Conservation (phyloP, 2,113 vertebrate species). For the Morone chrysops region DNA sequence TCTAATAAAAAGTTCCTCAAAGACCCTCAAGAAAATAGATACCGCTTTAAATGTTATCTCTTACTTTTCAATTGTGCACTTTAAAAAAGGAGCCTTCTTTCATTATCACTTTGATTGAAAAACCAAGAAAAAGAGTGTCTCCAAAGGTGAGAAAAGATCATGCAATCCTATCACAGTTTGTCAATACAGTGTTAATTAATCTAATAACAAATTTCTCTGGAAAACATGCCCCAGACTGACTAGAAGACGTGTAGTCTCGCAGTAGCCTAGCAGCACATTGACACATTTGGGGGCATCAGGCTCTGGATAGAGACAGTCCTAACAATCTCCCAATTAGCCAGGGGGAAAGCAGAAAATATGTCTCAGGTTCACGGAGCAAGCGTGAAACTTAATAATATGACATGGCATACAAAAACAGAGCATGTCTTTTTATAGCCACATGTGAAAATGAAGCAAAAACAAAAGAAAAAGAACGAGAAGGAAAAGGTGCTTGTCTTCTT, state of each 20-base stretch:
- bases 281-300: conserved; percentile 69
- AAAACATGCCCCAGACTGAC: conserved; percentile 64
- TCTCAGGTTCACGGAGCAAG: conserved; percentile 67
- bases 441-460: conserved; percentile 48
- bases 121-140: conserved; percentile 32
- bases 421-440: conserved; percentile 62
- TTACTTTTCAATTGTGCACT: conserved; percentile 31
- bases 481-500: conserved; percentile 2
- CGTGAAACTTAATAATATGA: conserved; percentile 71
- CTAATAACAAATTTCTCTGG: conserved; percentile 68
- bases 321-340: conserved; percentile 77
- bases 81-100: conserved; percentile 19
- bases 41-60: conserved; percentile 25
- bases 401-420: conserved; percentile 69
- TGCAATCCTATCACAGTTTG: conserved; percentile 61
- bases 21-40: conserved; percentile 17
- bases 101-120: conserved; percentile 48
- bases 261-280: conserved; percentile 64
- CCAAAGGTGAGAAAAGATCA: conserved; percentile 63
- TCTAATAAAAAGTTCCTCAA: conserved; percentile 45
- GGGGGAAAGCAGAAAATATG: conserved; percentile 64
- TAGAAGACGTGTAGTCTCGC: conserved; percentile 55
- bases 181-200: conserved; percentile 81
- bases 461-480: conserved; percentile 25
- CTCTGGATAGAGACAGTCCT: conserved; percentile 65